Conservation (phyloP, 2,113 vertebrate species). For the Butastur rufipennis region DNA sequence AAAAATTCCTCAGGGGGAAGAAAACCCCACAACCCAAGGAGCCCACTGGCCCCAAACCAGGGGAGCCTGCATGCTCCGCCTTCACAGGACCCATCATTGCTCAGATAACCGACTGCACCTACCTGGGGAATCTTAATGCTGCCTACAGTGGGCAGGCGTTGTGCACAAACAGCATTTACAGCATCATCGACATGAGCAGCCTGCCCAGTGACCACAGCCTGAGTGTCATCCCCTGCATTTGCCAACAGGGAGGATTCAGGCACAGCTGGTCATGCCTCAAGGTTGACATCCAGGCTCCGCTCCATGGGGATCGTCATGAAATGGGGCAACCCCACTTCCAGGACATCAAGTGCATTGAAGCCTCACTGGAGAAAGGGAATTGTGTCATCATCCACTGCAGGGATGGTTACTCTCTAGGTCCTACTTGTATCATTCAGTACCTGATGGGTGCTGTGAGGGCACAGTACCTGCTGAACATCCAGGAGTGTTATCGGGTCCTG, state of each 20-base stretch:
- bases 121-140: slow-evolving; percentile 75
- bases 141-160: slow-evolving; percentile 70
- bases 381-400: slow-evolving; percentile 80
- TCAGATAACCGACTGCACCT: slow-evolving; percentile 79
- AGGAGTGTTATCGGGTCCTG: slow-evolving; percentile 77
- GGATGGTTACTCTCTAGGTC: slow-evolving; percentile 77
- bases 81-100: slow-evolving; percentile 75
- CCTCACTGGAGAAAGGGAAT: slow-evolving; percentile 74
- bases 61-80: slow-evolving; percentile 58
- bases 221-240: slow-evolving; percentile 76
- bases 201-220: slow-evolving; percentile 62
- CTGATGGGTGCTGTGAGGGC: slow-evolving; percentile 79
- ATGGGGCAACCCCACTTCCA: slow-evolving; percentile 73
- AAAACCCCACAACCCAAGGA: slow-evolving; percentile 15
- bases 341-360: slow-evolving; percentile 80
- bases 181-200: slow-evolving; percentile 78
- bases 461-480: slow-evolving; percentile 76
- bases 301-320: neutral
- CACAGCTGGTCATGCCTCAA: slow-evolving; percentile 82
- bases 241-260: slow-evolving; percentile 59
- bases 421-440: slow-evolving; percentile 77
- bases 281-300: slow-evolving; percentile 71
- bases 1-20: slow-evolving; percentile 70
- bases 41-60: neutral
- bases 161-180: slow-evolving; percentile 79